Evolutionary conservation across 1,140 invertebrate genomes (phyloP), one percentile per base, ranked within the genome.

Genomic region (Leptestheria dahalacensis): DNA sequence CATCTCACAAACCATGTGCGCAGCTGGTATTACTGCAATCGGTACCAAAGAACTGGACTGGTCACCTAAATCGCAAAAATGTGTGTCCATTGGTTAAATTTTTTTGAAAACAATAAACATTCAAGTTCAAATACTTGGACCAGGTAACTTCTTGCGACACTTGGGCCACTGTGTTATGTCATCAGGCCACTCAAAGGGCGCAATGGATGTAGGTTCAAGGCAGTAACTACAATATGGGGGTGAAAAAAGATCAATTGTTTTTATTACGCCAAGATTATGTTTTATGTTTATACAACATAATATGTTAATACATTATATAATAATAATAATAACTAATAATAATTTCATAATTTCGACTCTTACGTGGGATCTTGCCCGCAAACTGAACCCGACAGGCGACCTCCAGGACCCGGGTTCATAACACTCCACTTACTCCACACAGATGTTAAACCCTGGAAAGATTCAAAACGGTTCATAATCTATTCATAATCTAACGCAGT

Each of bases 161-260:
- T 91, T 92, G 18, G 96, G 96, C 97, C 96, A 99, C 71, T 97
- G 92, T 11, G 94, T 97, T 64, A 99, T 97, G 68, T 98, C 93
- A 66, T 97, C 91, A 9, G 91, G 90, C 97, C 97, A 99, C 70
- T 93, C 87, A 72, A 93, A 93, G 0, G 93, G 92, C 12, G 88
- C 86, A 65, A 92, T 82, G 33, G 92, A 97, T 1, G 90, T 84
- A 18, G 95, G 95, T 9, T 92, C 89, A 74, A 88, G 86, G 71
- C 96, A 99, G 72, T 90, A 97, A 69, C 87, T 90, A 70, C 20
- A 74, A 75, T 62, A 50, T 11, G n/a, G n/a, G n/a, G n/a, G n/a
- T n/a, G n/a, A n/a, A n/a, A n/a, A n/a, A n/a, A n/a, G n/a, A n/a
- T n/a, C n/a, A n/a, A n/a, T n/a, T n/a, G n/a, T n/a, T n/a, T n/a